These are phyloP conservation scores for Theristicus caerulescens DNA, from an alignment of 2,113 vertebrate genomes.

Conservation along the genomic window DNA sequence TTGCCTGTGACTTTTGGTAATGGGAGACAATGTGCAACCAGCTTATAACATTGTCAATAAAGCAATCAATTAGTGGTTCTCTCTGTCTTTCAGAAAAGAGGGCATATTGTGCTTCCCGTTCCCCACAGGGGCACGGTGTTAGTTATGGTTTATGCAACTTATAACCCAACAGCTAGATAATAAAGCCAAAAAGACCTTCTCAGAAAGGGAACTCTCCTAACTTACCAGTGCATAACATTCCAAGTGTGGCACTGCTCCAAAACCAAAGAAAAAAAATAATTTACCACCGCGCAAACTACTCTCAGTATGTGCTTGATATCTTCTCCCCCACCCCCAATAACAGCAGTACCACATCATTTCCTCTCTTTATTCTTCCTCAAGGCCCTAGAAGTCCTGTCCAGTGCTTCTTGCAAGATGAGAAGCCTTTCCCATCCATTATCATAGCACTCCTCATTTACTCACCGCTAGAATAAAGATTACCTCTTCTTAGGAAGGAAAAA, in stretches of 20 bases:
- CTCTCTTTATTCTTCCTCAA: neutral
- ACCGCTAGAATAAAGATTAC: neutral
- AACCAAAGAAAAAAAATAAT: neutral
- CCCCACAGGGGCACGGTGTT: neutral
- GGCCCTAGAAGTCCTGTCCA: neutral
- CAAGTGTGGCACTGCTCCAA: neutral
- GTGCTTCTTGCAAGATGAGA: neutral
- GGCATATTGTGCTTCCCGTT: neutral
- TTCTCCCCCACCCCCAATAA: neutral
- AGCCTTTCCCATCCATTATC: neutral
- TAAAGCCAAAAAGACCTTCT: neutral
- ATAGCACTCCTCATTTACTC: neutral
- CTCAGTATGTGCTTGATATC: neutral
- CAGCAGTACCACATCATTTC: neutral
- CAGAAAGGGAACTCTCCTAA: neutral
- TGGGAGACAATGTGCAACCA: neutral
- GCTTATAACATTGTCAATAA: neutral
- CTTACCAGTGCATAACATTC: neutral
- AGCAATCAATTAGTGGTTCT: neutral
- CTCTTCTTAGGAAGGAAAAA: neutral
- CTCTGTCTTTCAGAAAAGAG: neutral
- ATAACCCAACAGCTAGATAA: neutral
- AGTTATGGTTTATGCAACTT: neutral
- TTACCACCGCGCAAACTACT: neutral
- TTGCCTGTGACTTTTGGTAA: neutral